phyloP scores from a whole-genome alignment of 2,888 invertebrate genomes.

The Trachelus troglodyta region DNA sequence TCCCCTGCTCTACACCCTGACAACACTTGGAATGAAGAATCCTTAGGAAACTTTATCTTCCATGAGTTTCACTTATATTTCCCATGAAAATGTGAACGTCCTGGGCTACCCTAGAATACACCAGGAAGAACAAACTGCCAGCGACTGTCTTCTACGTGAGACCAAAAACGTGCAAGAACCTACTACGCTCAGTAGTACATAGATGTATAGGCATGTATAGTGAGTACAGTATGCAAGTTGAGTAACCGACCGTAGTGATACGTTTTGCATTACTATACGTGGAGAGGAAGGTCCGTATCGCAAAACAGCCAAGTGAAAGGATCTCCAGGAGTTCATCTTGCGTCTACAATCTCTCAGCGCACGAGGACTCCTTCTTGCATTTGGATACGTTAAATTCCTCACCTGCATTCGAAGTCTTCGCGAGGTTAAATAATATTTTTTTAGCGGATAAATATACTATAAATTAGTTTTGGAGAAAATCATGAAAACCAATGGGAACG shows the following conservation, averaged over 20 bases:
- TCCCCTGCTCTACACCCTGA: not conserved
- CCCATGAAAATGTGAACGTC: not conserved
- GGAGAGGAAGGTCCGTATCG: conserved; percentile 41
- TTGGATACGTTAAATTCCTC: not conserved
- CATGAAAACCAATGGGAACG: not conserved
- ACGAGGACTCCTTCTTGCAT: not conserved
- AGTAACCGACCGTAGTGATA: conserved; percentile 7
- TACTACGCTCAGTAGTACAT: not conserved
- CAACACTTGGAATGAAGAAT: not conserved
- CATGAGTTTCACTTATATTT: not conserved
- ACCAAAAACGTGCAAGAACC: not conserved
- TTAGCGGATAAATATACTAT: not conserved
- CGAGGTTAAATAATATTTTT: not conserved
- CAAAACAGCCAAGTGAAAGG: conserved; percentile 51
- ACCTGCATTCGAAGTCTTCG: not conserved
- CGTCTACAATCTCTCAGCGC: conserved; percentile 21
- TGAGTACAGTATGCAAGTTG: not conserved
- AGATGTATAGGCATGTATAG: not conserved
- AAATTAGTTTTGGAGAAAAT: not conserved
- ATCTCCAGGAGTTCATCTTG: conserved; percentile 48
- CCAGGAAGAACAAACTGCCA: not conserved
- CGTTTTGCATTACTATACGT: not conserved
- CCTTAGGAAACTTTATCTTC: not conserved
- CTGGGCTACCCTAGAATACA: not conserved
- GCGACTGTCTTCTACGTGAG: not conserved